Evolutionary conservation across 1,140 invertebrate species (phyloP), one percentile per base, ranked within the genome.

Genomic region (Diorhabda sublineata): DNA sequence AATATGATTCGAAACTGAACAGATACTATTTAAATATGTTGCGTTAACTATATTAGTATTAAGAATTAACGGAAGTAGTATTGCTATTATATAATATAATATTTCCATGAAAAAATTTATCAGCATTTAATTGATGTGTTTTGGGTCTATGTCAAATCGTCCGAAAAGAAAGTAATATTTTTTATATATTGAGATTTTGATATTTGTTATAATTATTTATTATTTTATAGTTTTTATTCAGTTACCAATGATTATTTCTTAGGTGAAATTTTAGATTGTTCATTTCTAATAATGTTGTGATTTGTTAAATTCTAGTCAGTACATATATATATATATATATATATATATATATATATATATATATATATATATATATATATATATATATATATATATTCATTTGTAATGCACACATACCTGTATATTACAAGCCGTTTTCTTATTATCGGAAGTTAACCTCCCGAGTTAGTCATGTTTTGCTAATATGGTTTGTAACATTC

Each of bases 221-320:
- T 72, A 69, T 66, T 42, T 64, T 58, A 64, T 65, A 70, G 56
- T 45, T 68, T 45, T 42, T 68, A 61, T 42, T 59, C n/a, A 61
- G 47, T 67, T 62, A 67, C 66, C 52, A 67, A 70, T 61, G 60
- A 63, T 63, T 63, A 68, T 52, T 60, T 52, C n/a, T 58, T 63
- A 58, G 67, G 58, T 42, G 56, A 45, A 42, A 44, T 26, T 64
- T 57, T 59, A 47, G 43, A 57, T 56, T 43, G 66, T 11, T 69
- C 7, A 43, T 26, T 42, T n/a, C 26, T 66, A 64, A 67, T 63
- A 68, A 67, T 66, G 67, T 74, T 74, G 73, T 74, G 73, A 74
- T 74, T 72, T 68, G 47, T 70, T 64, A 70, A 74, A 74, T 74
- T 74, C 73, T 74, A 74, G 73, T 74, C 73, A 74, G 70, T 74